These are phyloP conservation scores for Uria aalge DNA, from an alignment of 2,113 vertebrate species.

Conservation along the genomic window DNA sequence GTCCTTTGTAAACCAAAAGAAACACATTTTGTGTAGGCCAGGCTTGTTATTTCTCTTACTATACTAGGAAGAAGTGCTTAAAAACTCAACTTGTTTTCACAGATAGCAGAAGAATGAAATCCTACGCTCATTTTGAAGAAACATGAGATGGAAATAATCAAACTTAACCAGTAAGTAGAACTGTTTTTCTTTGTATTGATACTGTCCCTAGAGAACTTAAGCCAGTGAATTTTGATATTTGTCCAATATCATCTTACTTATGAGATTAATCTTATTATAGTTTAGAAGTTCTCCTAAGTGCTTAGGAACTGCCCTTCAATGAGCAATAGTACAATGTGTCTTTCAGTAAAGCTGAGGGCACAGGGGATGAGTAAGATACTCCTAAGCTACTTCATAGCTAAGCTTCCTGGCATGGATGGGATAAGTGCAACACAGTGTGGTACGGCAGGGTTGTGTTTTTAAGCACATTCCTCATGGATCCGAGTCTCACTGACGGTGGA, in stretches of 20 bases:
- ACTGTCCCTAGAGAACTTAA: not conserved
- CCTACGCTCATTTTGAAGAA: not conserved
- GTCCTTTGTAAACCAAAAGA: constrained; percentile 74
- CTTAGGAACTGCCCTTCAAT: not conserved
- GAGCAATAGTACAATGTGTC: not conserved
- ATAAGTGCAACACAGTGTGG: not conserved
- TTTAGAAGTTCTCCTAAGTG: not conserved
- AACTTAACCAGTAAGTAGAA: not conserved
- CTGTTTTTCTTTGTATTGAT: not conserved
- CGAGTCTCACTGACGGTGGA: constrained; percentile 33
- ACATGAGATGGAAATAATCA: not conserved
- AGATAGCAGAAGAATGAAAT: not conserved
- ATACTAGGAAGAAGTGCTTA: constrained; percentile 33
- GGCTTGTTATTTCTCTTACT: not conserved
- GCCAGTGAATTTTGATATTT: not conserved
- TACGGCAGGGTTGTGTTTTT: constrained; percentile 65
- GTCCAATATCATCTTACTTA: not conserved
- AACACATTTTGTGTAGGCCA: not conserved
- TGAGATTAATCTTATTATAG: not conserved
- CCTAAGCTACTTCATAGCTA: not conserved
- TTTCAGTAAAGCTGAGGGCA: not conserved
- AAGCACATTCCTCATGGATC: constrained; percentile 60
- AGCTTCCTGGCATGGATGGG: not conserved
- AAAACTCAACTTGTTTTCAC: constrained; percentile 32
- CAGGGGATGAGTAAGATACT: not conserved